Evolutionary conservation across 2,113 vertebrate species (phyloP).

Genomic region (Halcyon senegalensis): DNA sequence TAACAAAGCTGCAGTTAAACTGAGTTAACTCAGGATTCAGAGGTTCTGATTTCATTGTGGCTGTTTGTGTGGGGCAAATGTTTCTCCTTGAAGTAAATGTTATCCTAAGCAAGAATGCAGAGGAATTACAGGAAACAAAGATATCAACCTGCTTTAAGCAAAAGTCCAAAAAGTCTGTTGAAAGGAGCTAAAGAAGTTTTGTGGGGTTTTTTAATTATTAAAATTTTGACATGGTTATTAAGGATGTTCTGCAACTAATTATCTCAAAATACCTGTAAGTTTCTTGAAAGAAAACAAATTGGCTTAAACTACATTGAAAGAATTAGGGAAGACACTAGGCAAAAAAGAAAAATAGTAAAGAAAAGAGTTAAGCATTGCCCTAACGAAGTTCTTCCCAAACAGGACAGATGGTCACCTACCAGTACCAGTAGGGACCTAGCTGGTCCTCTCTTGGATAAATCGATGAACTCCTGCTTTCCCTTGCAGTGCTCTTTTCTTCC

Average conservation of each 20-base stretch:
- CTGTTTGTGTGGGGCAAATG: not conserved
- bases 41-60: not conserved
- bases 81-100: not conserved
- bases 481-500: not conserved
- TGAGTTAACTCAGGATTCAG: not conserved
- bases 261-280: not conserved
- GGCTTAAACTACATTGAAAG: not conserved
- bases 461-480: not conserved
- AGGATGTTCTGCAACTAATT: not conserved
- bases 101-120: not conserved
- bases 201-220: not conserved
- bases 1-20: not conserved
- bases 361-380: not conserved
- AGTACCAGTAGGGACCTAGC: accelerated
- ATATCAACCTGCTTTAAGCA: not conserved
- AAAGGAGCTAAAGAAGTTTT: not conserved
- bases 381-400: not conserved
- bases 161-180: not conserved
- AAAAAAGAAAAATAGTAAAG: not conserved
- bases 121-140: not conserved
- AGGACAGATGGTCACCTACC: not conserved
- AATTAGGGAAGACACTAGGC: not conserved
- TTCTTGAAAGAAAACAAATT: not conserved
- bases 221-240: not conserved
- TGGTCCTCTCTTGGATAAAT: not conserved